phyloP scores from a whole-genome alignment of 2,797 vertebrate species.

The Sus cebifrons region DNA sequence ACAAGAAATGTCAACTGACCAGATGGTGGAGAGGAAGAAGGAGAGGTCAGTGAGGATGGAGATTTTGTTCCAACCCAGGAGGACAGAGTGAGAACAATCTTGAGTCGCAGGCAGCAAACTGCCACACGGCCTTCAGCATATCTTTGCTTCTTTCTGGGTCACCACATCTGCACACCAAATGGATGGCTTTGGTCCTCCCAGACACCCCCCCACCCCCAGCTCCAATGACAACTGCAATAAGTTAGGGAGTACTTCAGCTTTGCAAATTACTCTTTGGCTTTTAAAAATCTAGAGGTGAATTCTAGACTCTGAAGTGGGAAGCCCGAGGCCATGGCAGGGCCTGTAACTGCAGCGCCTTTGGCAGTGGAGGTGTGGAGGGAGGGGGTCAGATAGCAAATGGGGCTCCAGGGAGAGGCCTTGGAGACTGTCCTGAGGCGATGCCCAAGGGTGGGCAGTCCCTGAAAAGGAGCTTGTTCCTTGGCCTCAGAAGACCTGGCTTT shows the following conservation, averaged over 20 bases:
- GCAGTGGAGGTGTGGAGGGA: neutral
- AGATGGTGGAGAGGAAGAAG: neutral
- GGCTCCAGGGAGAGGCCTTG: neutral
- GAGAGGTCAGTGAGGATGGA: neutral
- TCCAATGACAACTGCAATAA: neutral
- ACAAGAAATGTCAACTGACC: neutral
- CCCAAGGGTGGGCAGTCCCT: neutral
- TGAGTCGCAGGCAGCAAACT: neutral
- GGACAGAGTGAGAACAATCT: neutral
- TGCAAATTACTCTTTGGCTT: slow-evolving; percentile 43
- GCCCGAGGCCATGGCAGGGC: neutral
- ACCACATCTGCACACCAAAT: neutral
- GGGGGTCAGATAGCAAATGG: neutral
- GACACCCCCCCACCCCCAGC: neutral
- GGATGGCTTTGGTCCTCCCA: neutral
- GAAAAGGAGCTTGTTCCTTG: slow-evolving; percentile 58
- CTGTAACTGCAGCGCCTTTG: neutral
- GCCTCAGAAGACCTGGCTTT: slow-evolving; percentile 22
- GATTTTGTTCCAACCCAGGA: neutral
- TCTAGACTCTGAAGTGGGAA: slow-evolving; percentile 10
- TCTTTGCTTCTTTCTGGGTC: slow-evolving; percentile 23
- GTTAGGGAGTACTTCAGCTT: neutral
- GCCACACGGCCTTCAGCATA: neutral
- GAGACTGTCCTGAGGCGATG: slow-evolving; percentile 12
- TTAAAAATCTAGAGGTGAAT: slow-evolving; percentile 28